These are phyloP conservation scores for Pangasius sanitwongsei DNA, from an alignment of 2,797 vertebrate genomes.

Conservation along the genomic window DNA sequence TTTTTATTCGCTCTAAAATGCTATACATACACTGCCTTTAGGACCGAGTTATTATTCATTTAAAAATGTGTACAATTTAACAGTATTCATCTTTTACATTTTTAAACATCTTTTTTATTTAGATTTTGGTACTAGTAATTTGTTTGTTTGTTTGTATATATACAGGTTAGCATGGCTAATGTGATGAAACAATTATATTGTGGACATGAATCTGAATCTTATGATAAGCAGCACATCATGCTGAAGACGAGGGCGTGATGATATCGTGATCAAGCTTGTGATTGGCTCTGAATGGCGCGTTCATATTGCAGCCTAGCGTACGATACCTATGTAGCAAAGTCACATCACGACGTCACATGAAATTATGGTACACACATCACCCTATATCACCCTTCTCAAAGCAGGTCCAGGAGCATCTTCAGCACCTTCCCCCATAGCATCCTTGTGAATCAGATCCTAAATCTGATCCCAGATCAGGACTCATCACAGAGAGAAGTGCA, in stretches of 20 bases:
- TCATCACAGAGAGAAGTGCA: neutral
- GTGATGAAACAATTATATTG: neutral
- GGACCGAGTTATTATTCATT: neutral
- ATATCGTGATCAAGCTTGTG: neutral
- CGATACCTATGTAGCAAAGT: too few relatives aligned
- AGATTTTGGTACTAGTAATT: neutral
- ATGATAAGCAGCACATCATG: neutral
- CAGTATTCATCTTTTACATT: neutral
- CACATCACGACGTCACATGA: neutral
- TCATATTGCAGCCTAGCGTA: neutral
- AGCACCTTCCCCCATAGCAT: neutral
- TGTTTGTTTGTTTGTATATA: neutral
- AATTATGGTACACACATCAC: neutral
- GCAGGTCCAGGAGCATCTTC: neutral
- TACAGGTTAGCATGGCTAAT: neutral
- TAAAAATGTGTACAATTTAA: neutral
- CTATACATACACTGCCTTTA: neutral
- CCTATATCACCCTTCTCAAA: neutral
- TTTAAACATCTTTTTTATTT: neutral
- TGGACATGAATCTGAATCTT: neutral
- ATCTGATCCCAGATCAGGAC: slow-evolving; percentile 10
- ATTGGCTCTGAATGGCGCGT: neutral
- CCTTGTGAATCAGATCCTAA: neutral
- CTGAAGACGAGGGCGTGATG: neutral
- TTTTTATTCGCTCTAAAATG: neutral